These are phyloP conservation scores for Coilia nasus DNA, from an alignment of 2,797 vertebrate species.

Conservation along the genomic window DNA sequence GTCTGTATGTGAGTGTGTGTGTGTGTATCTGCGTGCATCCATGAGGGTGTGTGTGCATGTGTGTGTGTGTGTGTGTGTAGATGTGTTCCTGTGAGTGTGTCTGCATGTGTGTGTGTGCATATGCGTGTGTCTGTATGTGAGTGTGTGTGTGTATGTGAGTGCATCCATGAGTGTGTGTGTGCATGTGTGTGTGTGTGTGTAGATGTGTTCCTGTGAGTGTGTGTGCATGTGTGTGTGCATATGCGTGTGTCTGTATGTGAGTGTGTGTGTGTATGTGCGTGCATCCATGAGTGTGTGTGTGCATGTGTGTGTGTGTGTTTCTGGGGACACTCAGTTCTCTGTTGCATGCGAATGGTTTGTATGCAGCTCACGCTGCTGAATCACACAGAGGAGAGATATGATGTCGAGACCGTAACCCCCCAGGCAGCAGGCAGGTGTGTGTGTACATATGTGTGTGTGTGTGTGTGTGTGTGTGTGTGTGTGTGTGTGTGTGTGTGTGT, in stretches of 20 bases:
- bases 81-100: no score
- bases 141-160: neutral
- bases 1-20: neutral
- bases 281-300: no score
- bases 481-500: no score
- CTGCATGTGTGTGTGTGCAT: no score
- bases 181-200: no score
- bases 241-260: no score
- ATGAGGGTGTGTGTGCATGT: conserved; percentile 28
- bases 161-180: no score
- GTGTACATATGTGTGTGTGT: no score
- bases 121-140: no score
- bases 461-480: no score
- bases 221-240: neutral
- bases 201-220: no score
- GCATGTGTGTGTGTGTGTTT: neutral
- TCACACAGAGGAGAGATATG: neutral
- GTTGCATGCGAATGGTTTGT: conserved; percentile 11
- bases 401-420: neutral
- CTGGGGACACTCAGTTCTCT: conserved; percentile 39
- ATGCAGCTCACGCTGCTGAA: conserved; percentile 1
- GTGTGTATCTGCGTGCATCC: neutral
- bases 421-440: neutral
- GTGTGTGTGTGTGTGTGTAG: conserved; percentile 26
- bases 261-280: neutral